A percentile compares a stretch with the other conserved stretches of the same genome.
phyloP scores from a whole-genome alignment of 2,888 invertebrate genomes.

The Leistus spinibarbis region DNA sequence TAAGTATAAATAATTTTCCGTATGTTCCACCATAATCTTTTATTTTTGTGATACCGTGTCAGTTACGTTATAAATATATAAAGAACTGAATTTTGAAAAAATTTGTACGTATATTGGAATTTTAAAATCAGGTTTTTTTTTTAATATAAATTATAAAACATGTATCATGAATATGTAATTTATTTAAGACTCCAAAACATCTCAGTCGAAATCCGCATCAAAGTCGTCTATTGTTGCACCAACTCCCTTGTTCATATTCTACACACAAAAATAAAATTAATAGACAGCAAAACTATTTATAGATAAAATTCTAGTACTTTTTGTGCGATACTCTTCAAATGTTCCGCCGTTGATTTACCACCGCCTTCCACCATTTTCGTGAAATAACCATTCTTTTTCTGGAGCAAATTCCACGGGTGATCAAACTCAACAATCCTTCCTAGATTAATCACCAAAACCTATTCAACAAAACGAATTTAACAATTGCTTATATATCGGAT shows the following conservation, averaged over 20 bases:
- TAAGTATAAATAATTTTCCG: neutral
- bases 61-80: too few relatives aligned
- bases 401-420: constrained; percentile 68
- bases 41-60: too few relatives aligned
- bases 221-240: too few relatives aligned
- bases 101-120: too few relatives aligned
- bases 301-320: constrained; percentile 57
- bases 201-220: too few relatives aligned
- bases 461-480: neutral
- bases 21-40: too few relatives aligned
- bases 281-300: neutral
- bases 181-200: too few relatives aligned
- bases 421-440: constrained; percentile 77
- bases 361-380: constrained; percentile 69
- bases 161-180: too few relatives aligned
- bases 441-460: constrained; percentile 79
- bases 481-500: neutral
- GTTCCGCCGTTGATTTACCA: constrained; percentile 69
- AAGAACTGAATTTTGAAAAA: too few relatives aligned
- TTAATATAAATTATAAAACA: too few relatives aligned
- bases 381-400: constrained; percentile 62
- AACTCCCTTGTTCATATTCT: too few relatives aligned
- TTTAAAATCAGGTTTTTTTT: too few relatives aligned
- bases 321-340: constrained; percentile 66
- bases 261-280: neutral